Conservation (phyloP, 2,113 vertebrate genomes). For the Zosterops hypoxanthus region DNA sequence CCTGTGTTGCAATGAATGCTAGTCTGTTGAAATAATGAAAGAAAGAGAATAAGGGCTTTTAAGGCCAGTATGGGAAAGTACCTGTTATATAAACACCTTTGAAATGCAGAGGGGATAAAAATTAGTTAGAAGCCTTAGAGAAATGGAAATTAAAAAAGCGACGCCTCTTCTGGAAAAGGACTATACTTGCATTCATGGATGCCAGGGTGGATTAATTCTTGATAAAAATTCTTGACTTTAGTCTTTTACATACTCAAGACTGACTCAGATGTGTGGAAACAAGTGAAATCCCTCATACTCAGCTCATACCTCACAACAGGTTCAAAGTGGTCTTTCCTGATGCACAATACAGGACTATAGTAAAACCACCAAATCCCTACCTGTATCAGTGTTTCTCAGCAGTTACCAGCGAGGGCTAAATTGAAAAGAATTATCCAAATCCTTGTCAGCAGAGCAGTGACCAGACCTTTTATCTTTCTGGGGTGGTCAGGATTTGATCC, state of each 20-base stretch:
- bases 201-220: background rate
- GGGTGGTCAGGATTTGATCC: background rate
- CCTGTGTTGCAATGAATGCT: conserved; percentile 49
- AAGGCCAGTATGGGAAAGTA: conserved; percentile 64
- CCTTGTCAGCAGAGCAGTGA: background rate
- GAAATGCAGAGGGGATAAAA: conserved; percentile 18
- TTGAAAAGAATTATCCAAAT: background rate
- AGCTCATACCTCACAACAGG: background rate
- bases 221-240: background rate
- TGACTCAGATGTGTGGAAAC: background rate
- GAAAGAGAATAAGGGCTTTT: conserved; percentile 51
- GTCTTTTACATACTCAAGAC: background rate
- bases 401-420: background rate
- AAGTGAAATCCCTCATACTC: background rate
- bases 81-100: conserved; percentile 53
- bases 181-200: background rate
- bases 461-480: background rate
- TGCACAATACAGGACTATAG: background rate
- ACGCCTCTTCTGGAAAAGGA: background rate
- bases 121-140: background rate
- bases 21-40: conserved; percentile 57
- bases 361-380: background rate
- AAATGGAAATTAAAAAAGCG: background rate
- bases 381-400: background rate
- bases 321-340: background rate